phyloP scores from a whole-genome alignment of 2,113 vertebrate genomes.

The Dicentrarchus labrax region DNA sequence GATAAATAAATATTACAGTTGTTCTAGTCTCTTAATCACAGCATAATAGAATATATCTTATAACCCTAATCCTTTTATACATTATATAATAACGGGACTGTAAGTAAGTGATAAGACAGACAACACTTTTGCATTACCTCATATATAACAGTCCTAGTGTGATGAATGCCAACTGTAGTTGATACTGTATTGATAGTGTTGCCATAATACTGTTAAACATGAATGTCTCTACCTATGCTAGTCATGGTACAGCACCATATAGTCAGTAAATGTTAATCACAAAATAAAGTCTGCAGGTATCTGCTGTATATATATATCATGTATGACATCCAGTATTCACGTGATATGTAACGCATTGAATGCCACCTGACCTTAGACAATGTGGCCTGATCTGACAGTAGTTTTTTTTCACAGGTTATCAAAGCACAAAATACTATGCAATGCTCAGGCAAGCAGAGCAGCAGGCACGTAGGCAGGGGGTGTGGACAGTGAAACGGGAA shows the following conservation, averaged over 20 bases:
- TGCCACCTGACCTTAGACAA: background rate
- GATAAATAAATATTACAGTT: background rate
- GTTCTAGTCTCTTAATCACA: background rate
- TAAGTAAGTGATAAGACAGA: background rate
- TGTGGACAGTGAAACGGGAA: slow-evolving; percentile 43
- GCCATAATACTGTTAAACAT: background rate
- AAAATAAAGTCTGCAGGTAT: background rate
- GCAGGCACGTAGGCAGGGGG: slow-evolving; percentile 41
- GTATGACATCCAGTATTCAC: background rate
- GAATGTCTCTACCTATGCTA: background rate
- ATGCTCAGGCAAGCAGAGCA: slow-evolving; percentile 29
- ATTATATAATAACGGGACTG: background rate
- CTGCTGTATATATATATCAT: background rate
- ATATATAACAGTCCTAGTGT: background rate
- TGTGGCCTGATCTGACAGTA: slow-evolving; percentile 13
- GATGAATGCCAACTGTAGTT: background rate
- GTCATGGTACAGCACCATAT: background rate
- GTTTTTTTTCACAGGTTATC: slow-evolving; percentile 44
- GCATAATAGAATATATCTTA: background rate
- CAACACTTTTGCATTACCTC: background rate
- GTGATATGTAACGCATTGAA: background rate
- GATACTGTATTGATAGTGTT: background rate
- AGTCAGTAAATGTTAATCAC: background rate
- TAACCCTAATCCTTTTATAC: background rate
- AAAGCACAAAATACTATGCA: slow-evolving; percentile 27